Conservation (phyloP, 2,113 vertebrate genomes). For the Ptilorrhoa leucosticta region DNA sequence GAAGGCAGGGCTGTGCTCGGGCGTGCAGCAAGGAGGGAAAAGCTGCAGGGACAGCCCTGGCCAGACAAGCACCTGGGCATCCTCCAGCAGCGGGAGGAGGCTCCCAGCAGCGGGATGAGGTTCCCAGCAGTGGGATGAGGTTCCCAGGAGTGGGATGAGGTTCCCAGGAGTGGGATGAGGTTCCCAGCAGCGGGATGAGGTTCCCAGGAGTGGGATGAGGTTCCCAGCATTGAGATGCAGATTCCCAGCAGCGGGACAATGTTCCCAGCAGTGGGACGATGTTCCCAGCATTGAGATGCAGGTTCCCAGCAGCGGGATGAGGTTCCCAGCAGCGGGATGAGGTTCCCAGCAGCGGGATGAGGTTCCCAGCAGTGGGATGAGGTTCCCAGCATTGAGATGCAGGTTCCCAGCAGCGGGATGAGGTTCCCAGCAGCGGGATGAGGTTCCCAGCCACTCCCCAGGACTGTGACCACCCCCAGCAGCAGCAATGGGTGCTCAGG, state of each 20-base stretch:
- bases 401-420: neutral
- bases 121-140: fast-evolving
- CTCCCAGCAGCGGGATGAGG: fast-evolving
- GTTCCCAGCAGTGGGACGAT: neutral
- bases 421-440: neutral
- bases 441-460: neutral
- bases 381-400: neutral
- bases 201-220: neutral
- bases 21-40: neutral
- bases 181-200: neutral
- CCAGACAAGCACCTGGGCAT: neutral
- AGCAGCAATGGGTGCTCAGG: neutral
- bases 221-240: fast-evolving
- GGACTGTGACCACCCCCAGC: neutral
- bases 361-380: neutral
- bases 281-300: neutral
- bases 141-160: neutral
- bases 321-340: neutral
- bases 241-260: neutral
- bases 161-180: neutral
- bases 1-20: neutral
- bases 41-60: neutral
- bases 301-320: neutral
- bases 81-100: neutral
- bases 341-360: neutral